Conservation (phyloP, 2,113 vertebrate species). For the Takifugu flavidus region DNA sequence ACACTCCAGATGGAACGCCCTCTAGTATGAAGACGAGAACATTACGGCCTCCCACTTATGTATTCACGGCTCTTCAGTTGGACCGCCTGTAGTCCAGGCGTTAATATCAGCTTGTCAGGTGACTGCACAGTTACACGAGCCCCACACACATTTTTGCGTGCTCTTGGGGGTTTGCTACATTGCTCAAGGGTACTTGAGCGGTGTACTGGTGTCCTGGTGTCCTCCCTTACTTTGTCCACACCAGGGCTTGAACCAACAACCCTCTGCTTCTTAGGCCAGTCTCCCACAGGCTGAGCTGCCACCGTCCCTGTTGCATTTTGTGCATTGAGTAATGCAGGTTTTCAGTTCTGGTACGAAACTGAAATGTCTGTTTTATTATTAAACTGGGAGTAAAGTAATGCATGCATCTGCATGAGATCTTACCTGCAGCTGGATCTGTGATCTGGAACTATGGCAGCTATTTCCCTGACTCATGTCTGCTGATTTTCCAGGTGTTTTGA, state of each 20-base stretch:
- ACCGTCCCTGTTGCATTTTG: too few species aligned
- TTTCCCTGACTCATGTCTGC: constrained; percentile 3
- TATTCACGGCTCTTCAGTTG: background rate
- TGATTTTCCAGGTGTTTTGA: constrained; percentile 86
- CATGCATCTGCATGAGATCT: too few species aligned
- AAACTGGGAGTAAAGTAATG: too few species aligned
- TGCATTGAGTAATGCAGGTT: too few species aligned
- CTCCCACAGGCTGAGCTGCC: background rate
- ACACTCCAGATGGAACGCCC: constrained; percentile 27
- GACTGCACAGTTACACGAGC: constrained; percentile 1
- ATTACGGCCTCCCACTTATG: constrained; percentile 24
- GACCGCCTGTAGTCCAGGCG: background rate
- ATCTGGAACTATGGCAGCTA: background rate
- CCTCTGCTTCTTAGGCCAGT: too few species aligned
- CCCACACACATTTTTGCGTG: constrained; percentile 12
- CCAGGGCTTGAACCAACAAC: too few species aligned
- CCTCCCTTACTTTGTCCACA: too few species aligned
- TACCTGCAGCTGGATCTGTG: background rate
- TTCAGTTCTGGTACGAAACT: too few species aligned
- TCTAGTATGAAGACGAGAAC: background rate
- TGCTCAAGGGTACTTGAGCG: too few species aligned
- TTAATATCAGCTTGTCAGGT: constrained; percentile 2
- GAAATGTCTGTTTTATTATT: too few species aligned
- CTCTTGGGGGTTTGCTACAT: too few species aligned
- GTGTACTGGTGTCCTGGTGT: too few species aligned